Evolutionary conservation across 2,797 vertebrate genomes (phyloP).

Genomic region (Malacoraja senta): DNA sequence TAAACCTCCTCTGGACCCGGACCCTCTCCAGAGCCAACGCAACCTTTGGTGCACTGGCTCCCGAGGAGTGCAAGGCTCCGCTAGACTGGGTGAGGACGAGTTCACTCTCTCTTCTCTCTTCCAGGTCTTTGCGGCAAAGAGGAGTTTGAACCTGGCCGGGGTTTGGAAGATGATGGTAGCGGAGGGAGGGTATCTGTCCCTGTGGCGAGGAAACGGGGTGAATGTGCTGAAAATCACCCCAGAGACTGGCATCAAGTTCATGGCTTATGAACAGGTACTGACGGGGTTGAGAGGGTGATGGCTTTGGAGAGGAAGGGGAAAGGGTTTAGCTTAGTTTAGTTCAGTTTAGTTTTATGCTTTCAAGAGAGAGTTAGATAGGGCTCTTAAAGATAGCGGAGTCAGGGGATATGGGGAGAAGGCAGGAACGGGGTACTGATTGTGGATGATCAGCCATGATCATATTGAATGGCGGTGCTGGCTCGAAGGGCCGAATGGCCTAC

Average conservation of each 20-base stretch:
- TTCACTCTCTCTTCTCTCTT: neutral
- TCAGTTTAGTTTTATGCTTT: no score
- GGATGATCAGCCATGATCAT: no score
- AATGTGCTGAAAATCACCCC: slow-evolving; percentile 79
- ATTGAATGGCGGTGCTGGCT: no score
- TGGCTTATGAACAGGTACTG: slow-evolving; percentile 75
- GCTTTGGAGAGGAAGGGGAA: slow-evolving; percentile 48
- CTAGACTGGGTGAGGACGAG: neutral
- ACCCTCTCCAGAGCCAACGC: no score
- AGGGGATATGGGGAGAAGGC: no score
- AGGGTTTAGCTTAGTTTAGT: no score
- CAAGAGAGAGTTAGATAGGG: no score
- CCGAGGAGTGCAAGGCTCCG: no score
- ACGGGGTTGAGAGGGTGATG: slow-evolving; percentile 38
- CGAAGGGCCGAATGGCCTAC: no score
- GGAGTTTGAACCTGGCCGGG: slow-evolving; percentile 57
- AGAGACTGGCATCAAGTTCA: slow-evolving; percentile 76
- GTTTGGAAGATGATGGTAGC: slow-evolving; percentile 62
- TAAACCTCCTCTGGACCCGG: no score
- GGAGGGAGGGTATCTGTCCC: slow-evolving; percentile 62
- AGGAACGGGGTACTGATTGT: no score
- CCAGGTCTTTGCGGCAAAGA: slow-evolving; percentile 55
- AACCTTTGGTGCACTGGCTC: neutral
- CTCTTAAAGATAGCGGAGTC: no score
- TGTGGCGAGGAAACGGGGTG: slow-evolving; percentile 76